Evolutionary conservation across 1,140 invertebrate genomes (phyloP).

Genomic region (Vanessa tameamea): DNA sequence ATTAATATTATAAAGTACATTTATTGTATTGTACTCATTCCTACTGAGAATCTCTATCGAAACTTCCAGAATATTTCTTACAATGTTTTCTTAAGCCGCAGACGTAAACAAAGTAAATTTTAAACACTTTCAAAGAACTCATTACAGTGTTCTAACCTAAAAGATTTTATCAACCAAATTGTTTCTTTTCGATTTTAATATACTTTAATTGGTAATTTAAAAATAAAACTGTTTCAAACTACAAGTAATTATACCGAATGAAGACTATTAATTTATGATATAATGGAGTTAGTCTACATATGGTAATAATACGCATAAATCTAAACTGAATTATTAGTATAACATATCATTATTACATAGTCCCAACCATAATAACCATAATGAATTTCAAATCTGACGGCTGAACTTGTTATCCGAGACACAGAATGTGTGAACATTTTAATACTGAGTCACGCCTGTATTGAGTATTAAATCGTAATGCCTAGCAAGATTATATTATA

Average conservation of each 20-base stretch:
- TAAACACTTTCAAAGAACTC: too few species aligned
- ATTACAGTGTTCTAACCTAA: too few species aligned
- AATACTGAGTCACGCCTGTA: constrained; percentile 3
- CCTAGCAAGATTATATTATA: background rate
- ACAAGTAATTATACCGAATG: background rate
- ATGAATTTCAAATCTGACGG: constrained; percentile 14
- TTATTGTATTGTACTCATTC: too few species aligned
- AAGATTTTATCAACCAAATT: too few species aligned
- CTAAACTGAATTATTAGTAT: background rate
- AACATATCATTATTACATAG: constrained; percentile 9
- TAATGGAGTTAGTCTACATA: background rate
- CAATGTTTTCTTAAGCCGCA: too few species aligned
- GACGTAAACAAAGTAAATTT: too few species aligned
- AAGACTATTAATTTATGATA: background rate
- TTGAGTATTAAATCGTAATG: background rate
- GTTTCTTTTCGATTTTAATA: too few species aligned
- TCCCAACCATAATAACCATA: background rate
- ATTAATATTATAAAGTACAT: too few species aligned
- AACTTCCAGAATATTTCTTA: too few species aligned
- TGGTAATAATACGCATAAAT: constrained; percentile 4
- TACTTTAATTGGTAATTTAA: background rate
- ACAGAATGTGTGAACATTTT: constrained; percentile 11
- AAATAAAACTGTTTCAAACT: background rate
- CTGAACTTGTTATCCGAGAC: constrained; percentile 6
- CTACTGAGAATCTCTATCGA: too few species aligned